phyloP scores from a whole-genome alignment of 1,140 invertebrate genomes.

The Cydia strobilella region DNA sequence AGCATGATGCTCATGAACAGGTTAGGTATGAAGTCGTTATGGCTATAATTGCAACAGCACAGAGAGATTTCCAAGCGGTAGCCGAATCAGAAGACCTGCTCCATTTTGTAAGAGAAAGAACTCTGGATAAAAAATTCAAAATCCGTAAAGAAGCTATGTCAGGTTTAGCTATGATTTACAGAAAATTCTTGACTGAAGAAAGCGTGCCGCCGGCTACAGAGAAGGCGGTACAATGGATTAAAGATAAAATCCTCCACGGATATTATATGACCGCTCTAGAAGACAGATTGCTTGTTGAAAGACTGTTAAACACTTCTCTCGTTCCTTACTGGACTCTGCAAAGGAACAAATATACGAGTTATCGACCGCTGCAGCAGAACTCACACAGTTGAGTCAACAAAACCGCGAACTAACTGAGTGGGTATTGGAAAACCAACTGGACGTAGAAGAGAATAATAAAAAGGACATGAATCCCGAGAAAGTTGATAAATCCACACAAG shows the following conservation, averaged over 20 bases:
- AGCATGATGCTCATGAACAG: constrained; percentile 97
- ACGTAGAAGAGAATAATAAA: too few relatives aligned
- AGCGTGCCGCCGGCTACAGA: constrained; percentile 90
- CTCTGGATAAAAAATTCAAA: constrained; percentile 98
- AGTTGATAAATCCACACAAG: too few relatives aligned
- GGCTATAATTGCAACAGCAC: constrained; percentile 96
- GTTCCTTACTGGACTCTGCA: too few relatives aligned
- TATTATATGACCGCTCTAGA: constrained; percentile 83
- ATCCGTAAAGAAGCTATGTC: constrained; percentile 97
- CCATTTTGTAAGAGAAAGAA: constrained; percentile 97
- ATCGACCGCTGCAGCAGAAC: too few relatives aligned
- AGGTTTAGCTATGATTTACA: constrained; percentile 96
- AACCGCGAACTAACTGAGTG: too few relatives aligned
- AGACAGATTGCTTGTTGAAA: constrained; percentile 93
- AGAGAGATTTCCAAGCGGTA: constrained; percentile 94
- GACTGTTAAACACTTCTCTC: constrained; percentile 96
- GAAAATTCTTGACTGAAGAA: constrained; percentile 92
- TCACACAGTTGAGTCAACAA: too few relatives aligned
- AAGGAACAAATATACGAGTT: too few relatives aligned
- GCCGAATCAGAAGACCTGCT: constrained; percentile 94
- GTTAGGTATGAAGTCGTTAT: constrained; percentile 96
- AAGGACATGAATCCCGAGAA: too few relatives aligned
- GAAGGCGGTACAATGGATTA: constrained; percentile 97
- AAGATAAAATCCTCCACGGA: constrained; percentile 97
- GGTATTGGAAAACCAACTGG: too few relatives aligned